A percentile compares a stretch with the other conserved stretches of the same genome.
Conservation (phyloP, 2,797 vertebrate genomes). For the Enteromius afrohamiltoni region DNA sequence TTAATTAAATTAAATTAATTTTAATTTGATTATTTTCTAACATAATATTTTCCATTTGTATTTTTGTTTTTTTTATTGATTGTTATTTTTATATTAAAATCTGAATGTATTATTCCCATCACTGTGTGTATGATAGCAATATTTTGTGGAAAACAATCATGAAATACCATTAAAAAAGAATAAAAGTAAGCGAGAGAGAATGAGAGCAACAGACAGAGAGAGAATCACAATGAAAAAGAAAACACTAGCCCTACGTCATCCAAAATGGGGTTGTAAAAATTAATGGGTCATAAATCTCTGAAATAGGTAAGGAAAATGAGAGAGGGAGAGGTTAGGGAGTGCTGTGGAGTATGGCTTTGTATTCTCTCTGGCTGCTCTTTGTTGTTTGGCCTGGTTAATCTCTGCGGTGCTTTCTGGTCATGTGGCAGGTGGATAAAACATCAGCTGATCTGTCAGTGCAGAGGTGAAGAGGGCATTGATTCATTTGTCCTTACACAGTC, state of each 20-base stretch:
- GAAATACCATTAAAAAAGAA: not conserved
- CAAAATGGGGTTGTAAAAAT: slow-evolving; percentile 39
- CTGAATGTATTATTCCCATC: not conserved
- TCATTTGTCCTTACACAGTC: slow-evolving; percentile 40
- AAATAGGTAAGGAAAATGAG: slow-evolving; percentile 38
- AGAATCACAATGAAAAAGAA: slow-evolving; percentile 28
- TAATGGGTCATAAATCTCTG: slow-evolving; percentile 53
- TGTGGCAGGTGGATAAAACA: slow-evolving; percentile 37
- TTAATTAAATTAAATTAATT: not conserved
- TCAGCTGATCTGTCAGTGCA: slow-evolving; percentile 43
- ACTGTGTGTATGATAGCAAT: not conserved
- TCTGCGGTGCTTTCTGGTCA: slow-evolving; percentile 33
- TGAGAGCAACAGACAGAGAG: not conserved
- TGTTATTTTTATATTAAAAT: not conserved
- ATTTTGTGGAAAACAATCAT: slow-evolving; percentile 8
- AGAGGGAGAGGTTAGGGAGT: slow-evolving; percentile 26
- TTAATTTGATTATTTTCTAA: not conserved
- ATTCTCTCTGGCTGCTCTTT: slow-evolving; percentile 17
- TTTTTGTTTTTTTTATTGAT: not conserved
- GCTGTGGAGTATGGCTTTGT: slow-evolving; percentile 18
- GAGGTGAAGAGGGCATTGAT: slow-evolving; percentile 43
- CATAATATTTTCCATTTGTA: not conserved
- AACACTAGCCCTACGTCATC: slow-evolving; percentile 42
- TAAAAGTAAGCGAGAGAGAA: not conserved
- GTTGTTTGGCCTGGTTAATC: slow-evolving; percentile 48